Evolutionary conservation across 2,888 invertebrate species (phyloP).

Genomic region (Caenorhabditis panamensis): DNA sequence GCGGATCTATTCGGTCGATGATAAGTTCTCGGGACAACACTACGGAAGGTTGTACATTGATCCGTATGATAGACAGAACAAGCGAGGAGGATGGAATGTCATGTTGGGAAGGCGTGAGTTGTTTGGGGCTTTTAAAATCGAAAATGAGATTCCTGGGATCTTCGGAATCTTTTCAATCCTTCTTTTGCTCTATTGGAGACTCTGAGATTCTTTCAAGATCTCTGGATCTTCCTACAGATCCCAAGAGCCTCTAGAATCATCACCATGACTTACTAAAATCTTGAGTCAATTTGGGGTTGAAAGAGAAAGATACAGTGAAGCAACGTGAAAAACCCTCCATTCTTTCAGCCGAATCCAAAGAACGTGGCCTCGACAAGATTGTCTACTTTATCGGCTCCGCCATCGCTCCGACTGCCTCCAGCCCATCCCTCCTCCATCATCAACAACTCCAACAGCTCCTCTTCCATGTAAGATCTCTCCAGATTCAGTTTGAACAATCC

Average conservation of each 20-base stretch:
- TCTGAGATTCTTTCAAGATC: no score
- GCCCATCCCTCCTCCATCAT: slow-evolving; percentile 76
- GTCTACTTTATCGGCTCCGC: slow-evolving; percentile 79
- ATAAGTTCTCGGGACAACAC: slow-evolving; percentile 71
- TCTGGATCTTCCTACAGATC: background rate
- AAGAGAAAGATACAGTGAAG: slow-evolving; percentile 3
- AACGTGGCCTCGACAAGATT: slow-evolving; percentile 77
- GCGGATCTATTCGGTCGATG: slow-evolving; percentile 76
- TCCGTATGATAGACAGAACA: slow-evolving; percentile 77
- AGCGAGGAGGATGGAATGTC: slow-evolving; percentile 76
- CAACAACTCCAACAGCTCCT: slow-evolving; percentile 75
- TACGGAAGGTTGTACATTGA: slow-evolving; percentile 77
- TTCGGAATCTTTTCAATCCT: no score
- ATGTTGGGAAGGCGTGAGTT: slow-evolving; percentile 76
- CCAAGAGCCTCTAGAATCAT: background rate
- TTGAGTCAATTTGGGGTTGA: slow-evolving; percentile 17
- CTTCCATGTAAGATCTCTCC: slow-evolving; percentile 74
- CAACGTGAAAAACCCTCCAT: no score
- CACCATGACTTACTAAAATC: no score
- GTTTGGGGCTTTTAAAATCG: no score
- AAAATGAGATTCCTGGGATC: no score
- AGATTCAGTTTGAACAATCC: no score
- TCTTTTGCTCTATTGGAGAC: no score
- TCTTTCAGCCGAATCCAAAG: slow-evolving; percentile 72
- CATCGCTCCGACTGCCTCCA: slow-evolving; percentile 67